These are phyloP conservation scores for Chrysotoxum bicinctum DNA, from an alignment of 2,888 invertebrate species.

Conservation along the genomic window DNA sequence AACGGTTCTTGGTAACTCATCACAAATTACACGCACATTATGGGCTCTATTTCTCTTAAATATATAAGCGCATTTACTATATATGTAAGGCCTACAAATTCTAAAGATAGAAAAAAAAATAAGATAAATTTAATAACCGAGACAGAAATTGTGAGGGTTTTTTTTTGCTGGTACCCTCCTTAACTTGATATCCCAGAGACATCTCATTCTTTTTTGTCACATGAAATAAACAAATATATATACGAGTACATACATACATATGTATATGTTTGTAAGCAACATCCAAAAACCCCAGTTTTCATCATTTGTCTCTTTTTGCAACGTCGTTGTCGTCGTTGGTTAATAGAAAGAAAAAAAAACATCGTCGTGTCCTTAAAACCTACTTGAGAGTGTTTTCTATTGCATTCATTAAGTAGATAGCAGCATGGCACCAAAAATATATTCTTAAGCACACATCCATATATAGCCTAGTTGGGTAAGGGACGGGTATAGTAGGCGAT, in stretches of 20 bases:
- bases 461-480: background rate
- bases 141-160: conserved; percentile 12
- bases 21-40: conserved; percentile 40
- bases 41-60: conserved; percentile 37
- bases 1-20: conserved; percentile 19
- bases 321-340: conserved; percentile 1
- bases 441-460: conserved; percentile 6
- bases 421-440: conserved; percentile 33
- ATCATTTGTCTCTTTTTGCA: conserved; percentile 41
- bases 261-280: conserved; percentile 6
- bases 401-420: conserved; percentile 66
- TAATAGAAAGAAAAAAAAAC: conserved; percentile 10
- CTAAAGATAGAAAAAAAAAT: conserved; percentile 20
- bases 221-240: conserved; percentile 41
- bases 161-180: conserved; percentile 17
- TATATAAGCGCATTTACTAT: background rate
- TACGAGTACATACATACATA: background rate
- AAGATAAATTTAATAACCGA: conserved; percentile 26
- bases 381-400: conserved; percentile 58
- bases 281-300: conserved; percentile 14
- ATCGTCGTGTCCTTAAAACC: conserved; percentile 68
- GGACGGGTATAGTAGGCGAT: background rate
- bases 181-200: conserved; percentile 51
- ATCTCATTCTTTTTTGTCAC: conserved; percentile 20
- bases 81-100: conserved; percentile 2